Conservation (phyloP, 2,797 vertebrate species). For the Cyclopterus lumpus region DNA sequence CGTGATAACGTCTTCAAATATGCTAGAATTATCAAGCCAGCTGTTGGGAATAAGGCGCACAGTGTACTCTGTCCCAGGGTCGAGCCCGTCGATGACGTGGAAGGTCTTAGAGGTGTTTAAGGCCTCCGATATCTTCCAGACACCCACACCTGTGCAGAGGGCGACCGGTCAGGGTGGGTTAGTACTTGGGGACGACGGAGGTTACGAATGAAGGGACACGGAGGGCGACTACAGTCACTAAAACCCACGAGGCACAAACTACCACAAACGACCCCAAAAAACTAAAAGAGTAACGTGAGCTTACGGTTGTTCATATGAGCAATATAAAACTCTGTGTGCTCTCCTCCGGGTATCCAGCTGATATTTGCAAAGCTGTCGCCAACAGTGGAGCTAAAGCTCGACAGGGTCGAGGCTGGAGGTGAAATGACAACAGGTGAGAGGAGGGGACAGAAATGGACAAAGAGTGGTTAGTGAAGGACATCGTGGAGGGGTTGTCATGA, state of each 20-base stretch:
- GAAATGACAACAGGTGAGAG: conserved; percentile 34
- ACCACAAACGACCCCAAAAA: conserved; percentile 11
- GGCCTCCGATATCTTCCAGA: conserved; percentile 87
- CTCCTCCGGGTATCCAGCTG: conserved; percentile 78
- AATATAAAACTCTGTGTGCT: conserved; percentile 73
- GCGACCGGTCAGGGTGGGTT: conserved; percentile 58
- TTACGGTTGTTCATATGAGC: conserved; percentile 80
- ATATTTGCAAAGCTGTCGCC: conserved; percentile 82
- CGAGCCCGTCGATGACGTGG: conserved; percentile 88
- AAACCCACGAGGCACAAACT: neutral
- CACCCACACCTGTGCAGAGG: conserved; percentile 86
- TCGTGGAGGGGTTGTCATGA: conserved; percentile 15
- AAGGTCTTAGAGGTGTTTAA: conserved; percentile 88
- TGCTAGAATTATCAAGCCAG: conserved; percentile 91
- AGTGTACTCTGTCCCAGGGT: conserved; percentile 88
- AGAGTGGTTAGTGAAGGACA: conserved; percentile 68
- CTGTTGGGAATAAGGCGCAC: conserved; percentile 91
- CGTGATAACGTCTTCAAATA: conserved; percentile 93
- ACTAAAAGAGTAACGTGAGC: conserved; percentile 42
- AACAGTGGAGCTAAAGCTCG: conserved; percentile 79
- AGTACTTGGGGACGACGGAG: conserved; percentile 32
- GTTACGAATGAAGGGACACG: conserved; percentile 18
- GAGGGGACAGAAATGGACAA: conserved; percentile 38
- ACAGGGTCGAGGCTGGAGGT: conserved; percentile 62
- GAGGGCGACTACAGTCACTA: neutral